These are phyloP conservation scores for Paradoxurus hermaphroditus DNA, from an alignment of 2,113 vertebrate species.

Conservation along the genomic window DNA sequence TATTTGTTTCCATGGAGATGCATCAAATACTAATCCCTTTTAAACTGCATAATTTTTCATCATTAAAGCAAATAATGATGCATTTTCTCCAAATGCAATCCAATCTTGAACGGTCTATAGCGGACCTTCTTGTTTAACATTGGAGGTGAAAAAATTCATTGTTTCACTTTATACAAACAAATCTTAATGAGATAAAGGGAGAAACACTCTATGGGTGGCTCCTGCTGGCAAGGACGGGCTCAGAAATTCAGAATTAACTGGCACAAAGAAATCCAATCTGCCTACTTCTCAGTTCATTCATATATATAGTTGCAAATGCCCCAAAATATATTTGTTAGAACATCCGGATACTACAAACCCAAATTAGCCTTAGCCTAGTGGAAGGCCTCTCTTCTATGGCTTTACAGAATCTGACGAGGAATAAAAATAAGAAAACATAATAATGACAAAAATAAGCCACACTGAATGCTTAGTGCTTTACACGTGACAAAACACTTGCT, in stretches of 20 bases:
- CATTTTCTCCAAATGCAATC: background rate
- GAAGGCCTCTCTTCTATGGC: background rate
- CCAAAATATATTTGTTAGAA: slow-evolving; percentile 12
- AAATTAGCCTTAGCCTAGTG: background rate
- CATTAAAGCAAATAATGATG: background rate
- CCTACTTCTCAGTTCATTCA: slow-evolving; percentile 64
- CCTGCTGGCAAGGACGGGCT: slow-evolving; percentile 37
- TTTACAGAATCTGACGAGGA: background rate
- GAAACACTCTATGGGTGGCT: slow-evolving; percentile 42
- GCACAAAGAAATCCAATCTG: slow-evolving; percentile 54
- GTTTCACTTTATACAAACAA: background rate
- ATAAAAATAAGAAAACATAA: background rate
- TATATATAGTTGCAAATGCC: slow-evolving; percentile 46
- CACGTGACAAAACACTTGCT: background rate
- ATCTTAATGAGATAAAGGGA: background rate
- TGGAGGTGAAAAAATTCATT: background rate
- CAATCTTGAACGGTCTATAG: background rate
- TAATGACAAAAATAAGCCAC: background rate
- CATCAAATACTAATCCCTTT: background rate
- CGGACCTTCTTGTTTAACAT: background rate
- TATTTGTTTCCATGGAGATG: background rate
- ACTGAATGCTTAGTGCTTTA: background rate
- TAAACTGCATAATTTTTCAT: background rate
- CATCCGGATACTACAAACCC: background rate
- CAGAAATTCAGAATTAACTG: slow-evolving; percentile 48